Evolutionary conservation across 2,797 vertebrate species (phyloP).

Genomic region (Cryptoprocta ferox): DNA sequence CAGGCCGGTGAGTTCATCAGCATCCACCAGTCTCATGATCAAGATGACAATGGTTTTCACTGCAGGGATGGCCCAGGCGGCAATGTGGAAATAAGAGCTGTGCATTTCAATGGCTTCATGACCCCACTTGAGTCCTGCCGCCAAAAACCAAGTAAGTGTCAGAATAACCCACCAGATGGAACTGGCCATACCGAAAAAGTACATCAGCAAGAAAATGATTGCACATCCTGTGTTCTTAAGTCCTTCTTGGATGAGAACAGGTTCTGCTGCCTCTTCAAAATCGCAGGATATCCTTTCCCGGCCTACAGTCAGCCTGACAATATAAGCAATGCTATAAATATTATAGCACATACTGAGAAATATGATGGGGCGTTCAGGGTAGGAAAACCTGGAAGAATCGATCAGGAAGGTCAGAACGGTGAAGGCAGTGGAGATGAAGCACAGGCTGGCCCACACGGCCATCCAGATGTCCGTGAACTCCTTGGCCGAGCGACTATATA

Average conservation of each 20-base stretch:
- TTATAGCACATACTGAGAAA: slow-evolving; percentile 99
- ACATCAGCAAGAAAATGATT: slow-evolving; percentile 99
- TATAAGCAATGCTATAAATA: slow-evolving; percentile 98
- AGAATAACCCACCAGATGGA: slow-evolving; percentile 99
- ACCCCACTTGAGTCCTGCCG: slow-evolving; percentile 98
- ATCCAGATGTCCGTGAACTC: slow-evolving; percentile 99
- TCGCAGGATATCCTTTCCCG: slow-evolving; percentile 99
- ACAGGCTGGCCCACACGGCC: slow-evolving; percentile 97
- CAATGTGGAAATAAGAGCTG: slow-evolving; percentile 99
- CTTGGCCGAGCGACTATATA: slow-evolving; percentile 95
- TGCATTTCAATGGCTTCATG: slow-evolving; percentile 99
- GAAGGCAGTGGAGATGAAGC: slow-evolving; percentile 98
- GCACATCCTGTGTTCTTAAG: slow-evolving; percentile 99
- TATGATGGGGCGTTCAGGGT: slow-evolving; percentile 98
- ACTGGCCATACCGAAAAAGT: slow-evolving; percentile 99
- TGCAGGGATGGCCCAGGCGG: slow-evolving; percentile 99
- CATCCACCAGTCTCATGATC: slow-evolving; percentile 98
- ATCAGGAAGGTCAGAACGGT: slow-evolving; percentile 98
- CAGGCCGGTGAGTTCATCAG: slow-evolving; percentile 95
- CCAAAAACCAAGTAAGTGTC: slow-evolving; percentile 98
- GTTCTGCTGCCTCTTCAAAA: slow-evolving; percentile 95
- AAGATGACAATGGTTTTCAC: slow-evolving; percentile 99
- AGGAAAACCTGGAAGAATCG: slow-evolving; percentile 97
- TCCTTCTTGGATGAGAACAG: slow-evolving; percentile 98
- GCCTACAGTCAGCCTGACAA: slow-evolving; percentile 96